These are phyloP conservation scores for Cryptotis parvus DNA, from an alignment of 2,113 vertebrate species.

Conservation along the genomic window DNA sequence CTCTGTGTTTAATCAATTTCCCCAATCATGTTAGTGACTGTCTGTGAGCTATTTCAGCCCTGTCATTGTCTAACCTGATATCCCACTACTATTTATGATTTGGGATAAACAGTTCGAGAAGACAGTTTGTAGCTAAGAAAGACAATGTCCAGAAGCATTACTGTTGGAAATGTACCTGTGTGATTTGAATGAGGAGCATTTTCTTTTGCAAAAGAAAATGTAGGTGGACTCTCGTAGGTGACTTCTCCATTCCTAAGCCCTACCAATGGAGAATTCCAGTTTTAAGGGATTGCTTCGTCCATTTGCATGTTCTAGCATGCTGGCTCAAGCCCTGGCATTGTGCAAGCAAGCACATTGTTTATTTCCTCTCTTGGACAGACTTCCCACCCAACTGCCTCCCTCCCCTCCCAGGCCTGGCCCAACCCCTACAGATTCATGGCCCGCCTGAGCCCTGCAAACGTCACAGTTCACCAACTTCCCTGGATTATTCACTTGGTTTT, in stretches of 20 bases:
- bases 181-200: constrained; percentile 85
- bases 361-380: constrained; percentile 45
- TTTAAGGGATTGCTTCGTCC: constrained; percentile 44
- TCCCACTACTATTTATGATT: neutral
- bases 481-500: constrained; percentile 69
- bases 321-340: constrained; percentile 26
- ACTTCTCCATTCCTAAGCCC: constrained; percentile 17
- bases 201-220: too few species aligned
- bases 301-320: neutral
- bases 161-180: constrained; percentile 84
- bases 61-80: neutral
- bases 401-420: neutral
- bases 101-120: neutral
- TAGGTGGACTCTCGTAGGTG: neutral
- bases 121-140: neutral
- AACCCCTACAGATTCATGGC: constrained; percentile 67
- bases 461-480: constrained; percentile 70
- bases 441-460: constrained; percentile 4
- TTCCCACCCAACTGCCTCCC: neutral
- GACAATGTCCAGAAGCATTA: neutral
- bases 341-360: constrained; percentile 43
- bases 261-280: neutral
- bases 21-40: neutral
- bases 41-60: neutral
- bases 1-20: neutral